These are phyloP conservation scores for Coenonympha arcania DNA, from an alignment of 2,888 invertebrate genomes.

Conservation along the genomic window DNA sequence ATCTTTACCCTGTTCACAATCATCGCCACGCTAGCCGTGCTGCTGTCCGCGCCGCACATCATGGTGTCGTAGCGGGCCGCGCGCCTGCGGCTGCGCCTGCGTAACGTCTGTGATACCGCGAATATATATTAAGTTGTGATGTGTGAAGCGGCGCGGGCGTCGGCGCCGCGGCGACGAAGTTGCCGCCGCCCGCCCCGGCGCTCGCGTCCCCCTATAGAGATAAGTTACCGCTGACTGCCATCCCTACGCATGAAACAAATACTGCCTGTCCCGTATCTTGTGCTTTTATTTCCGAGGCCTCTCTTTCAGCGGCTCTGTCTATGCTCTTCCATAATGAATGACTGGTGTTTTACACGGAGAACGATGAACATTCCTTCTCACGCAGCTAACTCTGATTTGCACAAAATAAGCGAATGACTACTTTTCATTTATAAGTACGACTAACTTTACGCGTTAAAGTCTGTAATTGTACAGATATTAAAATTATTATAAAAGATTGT, in stretches of 20 bases:
- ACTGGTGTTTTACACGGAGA: constrained; percentile 30
- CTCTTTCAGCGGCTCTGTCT: constrained; percentile 44
- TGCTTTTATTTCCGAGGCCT: constrained; percentile 44
- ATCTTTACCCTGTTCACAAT: constrained; percentile 99
- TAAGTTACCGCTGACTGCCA: constrained; percentile 69
- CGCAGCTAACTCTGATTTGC: constrained; percentile 10
- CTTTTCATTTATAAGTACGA: constrained; percentile 17
- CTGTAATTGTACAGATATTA: neutral
- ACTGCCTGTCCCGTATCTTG: constrained; percentile 57
- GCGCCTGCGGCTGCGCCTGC: constrained; percentile 68
- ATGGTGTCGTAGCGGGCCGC: constrained; percentile 87
- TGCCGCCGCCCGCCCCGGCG: constrained; percentile 63
- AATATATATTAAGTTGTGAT: constrained; percentile 80
- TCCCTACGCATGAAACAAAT: constrained; percentile 56
- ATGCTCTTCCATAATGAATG: constrained; percentile 39
- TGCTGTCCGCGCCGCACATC: constrained; percentile 96
- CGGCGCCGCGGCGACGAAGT: constrained; percentile 62
- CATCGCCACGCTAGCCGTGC: constrained; percentile 96
- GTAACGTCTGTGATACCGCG: constrained; percentile 79
- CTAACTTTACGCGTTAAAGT: constrained; percentile 6
- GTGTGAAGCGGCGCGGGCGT: constrained; percentile 66
- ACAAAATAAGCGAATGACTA: constrained; percentile 7
- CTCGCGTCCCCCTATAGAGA: constrained; percentile 66
- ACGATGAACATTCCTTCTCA: constrained; percentile 3
- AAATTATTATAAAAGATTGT: constrained; percentile 23